These are phyloP conservation scores for Nothobranchius furzeri DNA, from an alignment of 2,113 vertebrate genomes.

Conservation along the genomic window DNA sequence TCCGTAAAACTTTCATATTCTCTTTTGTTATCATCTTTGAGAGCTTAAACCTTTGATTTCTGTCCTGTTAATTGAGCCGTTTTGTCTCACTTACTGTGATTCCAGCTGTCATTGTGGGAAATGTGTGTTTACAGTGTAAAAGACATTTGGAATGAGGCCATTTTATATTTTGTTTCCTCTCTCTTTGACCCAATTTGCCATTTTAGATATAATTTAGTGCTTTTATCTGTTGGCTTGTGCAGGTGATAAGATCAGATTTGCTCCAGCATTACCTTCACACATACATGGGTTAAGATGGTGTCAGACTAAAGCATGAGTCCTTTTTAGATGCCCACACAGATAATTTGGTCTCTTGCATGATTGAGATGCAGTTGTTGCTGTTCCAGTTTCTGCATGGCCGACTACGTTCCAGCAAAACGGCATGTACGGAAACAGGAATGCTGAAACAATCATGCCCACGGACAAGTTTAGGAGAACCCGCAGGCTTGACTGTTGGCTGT, in stretches of 20 bases:
- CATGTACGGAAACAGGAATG: neutral
- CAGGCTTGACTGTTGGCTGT: neutral
- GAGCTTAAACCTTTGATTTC: conserved; percentile 15
- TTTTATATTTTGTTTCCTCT: neutral
- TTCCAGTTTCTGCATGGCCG: neutral
- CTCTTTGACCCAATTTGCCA: no score
- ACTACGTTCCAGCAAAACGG: neutral
- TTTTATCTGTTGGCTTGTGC: neutral
- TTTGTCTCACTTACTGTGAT: conserved; percentile 19
- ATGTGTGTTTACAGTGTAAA: neutral
- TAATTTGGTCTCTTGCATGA: neutral
- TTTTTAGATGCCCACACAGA: neutral
- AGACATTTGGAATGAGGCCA: neutral
- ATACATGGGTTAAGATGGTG: neutral
- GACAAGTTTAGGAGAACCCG: neutral
- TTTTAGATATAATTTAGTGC: conserved; percentile 1
- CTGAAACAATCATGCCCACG: neutral
- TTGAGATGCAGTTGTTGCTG: neutral
- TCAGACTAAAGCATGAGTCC: neutral
- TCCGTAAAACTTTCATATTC: conserved; percentile 9
- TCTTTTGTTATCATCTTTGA: conserved; percentile 33
- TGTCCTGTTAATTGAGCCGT: conserved; percentile 34
- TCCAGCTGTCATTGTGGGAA: conserved; percentile 3
- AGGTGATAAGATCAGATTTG: neutral
- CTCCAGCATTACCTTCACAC: neutral